Evolutionary conservation across 2,113 vertebrate genomes (phyloP).

Genomic region (Clarias macrocephalus): DNA sequence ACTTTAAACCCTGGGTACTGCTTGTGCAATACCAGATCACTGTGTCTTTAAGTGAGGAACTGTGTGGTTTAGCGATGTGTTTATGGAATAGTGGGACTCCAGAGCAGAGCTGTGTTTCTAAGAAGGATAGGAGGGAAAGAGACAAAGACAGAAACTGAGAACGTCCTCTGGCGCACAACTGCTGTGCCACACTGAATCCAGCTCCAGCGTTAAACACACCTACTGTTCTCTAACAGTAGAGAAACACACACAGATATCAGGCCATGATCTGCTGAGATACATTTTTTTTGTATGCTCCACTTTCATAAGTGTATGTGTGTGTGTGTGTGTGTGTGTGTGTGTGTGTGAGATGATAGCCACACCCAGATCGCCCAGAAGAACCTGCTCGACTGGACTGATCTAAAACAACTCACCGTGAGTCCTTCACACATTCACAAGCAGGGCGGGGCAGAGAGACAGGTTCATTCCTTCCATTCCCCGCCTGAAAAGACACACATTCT

Average conservation of each 20-base stretch:
- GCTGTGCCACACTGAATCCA: neutral
- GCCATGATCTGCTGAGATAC: neutral
- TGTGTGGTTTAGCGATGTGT: neutral
- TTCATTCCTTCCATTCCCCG: constrained; percentile 30
- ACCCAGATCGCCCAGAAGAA: constrained; percentile 51
- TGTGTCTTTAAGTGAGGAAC: neutral
- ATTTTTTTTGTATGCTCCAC: neutral
- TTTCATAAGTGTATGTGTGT: constrained; percentile 32
- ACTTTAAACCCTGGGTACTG: neutral
- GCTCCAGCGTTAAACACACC: neutral
- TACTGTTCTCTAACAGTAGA: constrained; percentile 26
- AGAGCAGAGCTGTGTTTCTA: neutral
- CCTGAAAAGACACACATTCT: constrained; percentile 16
- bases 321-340: constrained; percentile 29
- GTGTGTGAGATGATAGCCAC: constrained; percentile 40
- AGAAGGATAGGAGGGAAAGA: neutral
- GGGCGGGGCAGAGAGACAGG: constrained; percentile 21
- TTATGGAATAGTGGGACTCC: neutral
- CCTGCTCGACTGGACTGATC: constrained; percentile 54
- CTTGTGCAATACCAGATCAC: neutral
- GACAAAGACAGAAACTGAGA: constrained; percentile 15
- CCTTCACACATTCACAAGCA: constrained; percentile 39
- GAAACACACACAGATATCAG: neutral
- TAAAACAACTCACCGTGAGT: neutral
- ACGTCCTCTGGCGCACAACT: neutral